Evolutionary conservation across 2,113 vertebrate genomes (phyloP).

Genomic region (Cyrtonyx montezumae): DNA sequence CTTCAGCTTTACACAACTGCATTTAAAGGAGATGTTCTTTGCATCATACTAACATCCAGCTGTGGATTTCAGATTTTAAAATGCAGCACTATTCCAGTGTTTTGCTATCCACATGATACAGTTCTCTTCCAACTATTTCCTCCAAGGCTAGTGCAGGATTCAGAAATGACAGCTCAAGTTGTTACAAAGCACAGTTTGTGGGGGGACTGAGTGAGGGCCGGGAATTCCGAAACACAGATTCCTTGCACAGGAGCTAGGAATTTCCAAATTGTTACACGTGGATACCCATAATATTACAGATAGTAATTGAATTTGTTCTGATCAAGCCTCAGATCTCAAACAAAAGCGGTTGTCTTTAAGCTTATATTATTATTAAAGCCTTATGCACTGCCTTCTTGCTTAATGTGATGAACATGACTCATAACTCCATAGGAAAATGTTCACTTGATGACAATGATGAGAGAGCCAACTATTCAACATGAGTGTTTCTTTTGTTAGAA

Average conservation of each 20-base stretch:
- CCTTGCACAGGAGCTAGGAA: neutral
- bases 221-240: neutral
- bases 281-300: neutral
- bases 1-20: neutral
- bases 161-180: neutral
- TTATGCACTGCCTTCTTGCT: conserved; percentile 30
- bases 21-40: neutral
- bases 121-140: neutral
- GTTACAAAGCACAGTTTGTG: neutral
- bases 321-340: conserved; percentile 9
- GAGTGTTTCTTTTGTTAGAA: conserved; percentile 7
- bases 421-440: conserved; percentile 39
- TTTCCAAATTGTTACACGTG: neutral
- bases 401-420: conserved; percentile 47
- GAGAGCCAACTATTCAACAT: conserved; percentile 5
- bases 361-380: conserved; percentile 48
- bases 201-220: fast-evolving
- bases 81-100: neutral
- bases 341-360: conserved; percentile 12
- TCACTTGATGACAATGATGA: neutral
- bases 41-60: neutral
- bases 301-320: conserved; percentile 12
- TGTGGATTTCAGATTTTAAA: neutral
- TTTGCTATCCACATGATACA: neutral
- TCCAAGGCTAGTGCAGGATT: neutral